phyloP scores from a whole-genome alignment of 2,888 invertebrate genomes.

The Nysson spinosus region DNA sequence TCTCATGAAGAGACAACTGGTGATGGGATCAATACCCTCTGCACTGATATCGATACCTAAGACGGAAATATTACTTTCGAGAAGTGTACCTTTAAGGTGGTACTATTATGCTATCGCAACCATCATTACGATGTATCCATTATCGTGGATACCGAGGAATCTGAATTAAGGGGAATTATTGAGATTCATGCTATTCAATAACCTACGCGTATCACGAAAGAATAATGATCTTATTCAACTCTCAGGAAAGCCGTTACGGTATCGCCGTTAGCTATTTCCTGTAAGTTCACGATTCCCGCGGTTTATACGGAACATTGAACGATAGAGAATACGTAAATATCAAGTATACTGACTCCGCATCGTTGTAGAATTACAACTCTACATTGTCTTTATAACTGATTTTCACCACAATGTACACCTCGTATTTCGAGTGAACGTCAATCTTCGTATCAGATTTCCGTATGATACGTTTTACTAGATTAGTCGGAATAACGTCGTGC shows the following conservation, averaged over 20 bases:
- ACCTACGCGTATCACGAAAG: neutral
- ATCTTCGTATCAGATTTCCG: too few species aligned
- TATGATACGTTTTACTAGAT: too few species aligned
- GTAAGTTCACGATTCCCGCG: slow-evolving; percentile 6
- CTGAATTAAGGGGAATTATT: too few species aligned
- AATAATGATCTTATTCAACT: slow-evolving; percentile 1
- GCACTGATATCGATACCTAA: neutral
- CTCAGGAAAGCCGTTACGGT: slow-evolving; percentile 1
- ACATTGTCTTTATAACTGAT: too few species aligned
- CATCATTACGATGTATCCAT: too few species aligned
- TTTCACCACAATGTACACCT: too few species aligned
- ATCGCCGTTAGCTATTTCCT: slow-evolving; percentile 15
- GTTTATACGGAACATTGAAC: slow-evolving; percentile 1
- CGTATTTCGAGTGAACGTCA: too few species aligned
- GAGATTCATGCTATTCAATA: neutral
- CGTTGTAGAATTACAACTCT: too few species aligned
- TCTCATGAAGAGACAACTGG: neutral
- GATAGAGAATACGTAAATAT: neutral
- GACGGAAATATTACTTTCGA: neutral
- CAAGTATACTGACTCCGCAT: too few species aligned
- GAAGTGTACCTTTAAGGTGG: neutral
- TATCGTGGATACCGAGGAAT: too few species aligned
- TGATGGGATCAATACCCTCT: slow-evolving; percentile 2
- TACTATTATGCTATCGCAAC: too few species aligned
- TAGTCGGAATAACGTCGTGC: too few species aligned